A percentile compares a stretch with the other conserved stretches of the same genome.
Conservation (phyloP, 1,140 invertebrate species). For the Drosophila ohnishii region DNA sequence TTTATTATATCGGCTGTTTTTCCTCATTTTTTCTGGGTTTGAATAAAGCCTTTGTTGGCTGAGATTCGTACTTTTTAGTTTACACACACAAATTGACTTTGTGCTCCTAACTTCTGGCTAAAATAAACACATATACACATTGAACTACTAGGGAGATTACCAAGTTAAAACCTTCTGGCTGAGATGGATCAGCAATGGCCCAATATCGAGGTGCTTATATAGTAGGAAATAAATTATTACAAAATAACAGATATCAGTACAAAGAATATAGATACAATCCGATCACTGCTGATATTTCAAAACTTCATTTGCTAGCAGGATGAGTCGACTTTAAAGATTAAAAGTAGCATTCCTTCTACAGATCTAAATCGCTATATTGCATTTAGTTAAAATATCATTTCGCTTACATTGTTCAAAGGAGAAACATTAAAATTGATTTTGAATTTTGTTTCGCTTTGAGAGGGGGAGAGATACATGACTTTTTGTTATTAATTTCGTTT, state of each 20-base stretch:
- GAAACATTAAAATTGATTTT: neutral
- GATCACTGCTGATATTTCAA: slow-evolving; percentile 4
- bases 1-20: slow-evolving; percentile 40
- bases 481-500: no score
- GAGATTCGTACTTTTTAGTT: slow-evolving; percentile 28
- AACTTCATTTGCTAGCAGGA: slow-evolving; percentile 7
- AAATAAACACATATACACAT: slow-evolving; percentile 28
- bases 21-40: neutral
- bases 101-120: slow-evolving; percentile 38
- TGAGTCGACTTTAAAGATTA: slow-evolving; percentile 5
- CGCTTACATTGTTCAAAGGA: neutral
- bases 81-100: slow-evolving; percentile 33
- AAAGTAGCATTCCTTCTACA: no score
- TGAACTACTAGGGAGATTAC: slow-evolving; percentile 35
- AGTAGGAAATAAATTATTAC: slow-evolving; percentile 68
- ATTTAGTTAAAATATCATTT: neutral
- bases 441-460: neutral
- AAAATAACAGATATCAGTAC: slow-evolving; percentile 59
- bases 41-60: neutral
- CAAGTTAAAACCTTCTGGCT: slow-evolving; percentile 25
- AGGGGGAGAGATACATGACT: neutral
- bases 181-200: slow-evolving; percentile 18
- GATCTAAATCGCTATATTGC: neutral
- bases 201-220: slow-evolving; percentile 38
- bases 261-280: slow-evolving; percentile 34